A percentile compares a stretch with the other conserved stretches of the same genome.
Evolutionary conservation across 2,113 vertebrate genomes (phyloP).

Genomic region (Nothoprocta pentlandii): DNA sequence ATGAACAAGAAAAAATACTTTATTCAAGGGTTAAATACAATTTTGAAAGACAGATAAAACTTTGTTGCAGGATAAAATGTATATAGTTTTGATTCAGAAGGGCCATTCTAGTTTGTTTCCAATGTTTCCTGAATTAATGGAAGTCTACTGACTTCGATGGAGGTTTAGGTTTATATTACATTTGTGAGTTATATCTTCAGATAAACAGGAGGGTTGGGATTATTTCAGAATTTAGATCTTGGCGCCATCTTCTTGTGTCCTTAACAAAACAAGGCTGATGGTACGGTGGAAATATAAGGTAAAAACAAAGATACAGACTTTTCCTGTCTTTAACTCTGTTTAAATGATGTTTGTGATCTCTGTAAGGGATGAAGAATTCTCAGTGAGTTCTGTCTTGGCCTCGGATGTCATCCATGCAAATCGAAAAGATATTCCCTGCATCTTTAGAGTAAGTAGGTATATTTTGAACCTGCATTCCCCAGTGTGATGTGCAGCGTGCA

Average conservation of each 20-base stretch:
- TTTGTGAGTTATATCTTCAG: neutral
- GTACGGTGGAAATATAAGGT: neutral
- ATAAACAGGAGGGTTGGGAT: neutral
- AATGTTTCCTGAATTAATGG: neutral
- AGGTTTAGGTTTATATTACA: neutral
- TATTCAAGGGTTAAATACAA: neutral
- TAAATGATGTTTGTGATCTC: slow-evolving; percentile 46
- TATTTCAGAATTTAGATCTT: neutral
- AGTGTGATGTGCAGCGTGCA: neutral
- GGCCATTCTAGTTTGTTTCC: neutral
- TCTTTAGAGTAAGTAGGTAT: slow-evolving; percentile 90
- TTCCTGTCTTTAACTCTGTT: slow-evolving; percentile 18
- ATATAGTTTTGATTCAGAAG: neutral
- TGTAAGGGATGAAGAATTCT: slow-evolving; percentile 96
- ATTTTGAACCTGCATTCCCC: neutral
- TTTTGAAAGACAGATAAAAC: neutral
- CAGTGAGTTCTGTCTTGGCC: slow-evolving; percentile 96
- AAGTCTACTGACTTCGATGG: neutral
- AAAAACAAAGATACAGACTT: neutral
- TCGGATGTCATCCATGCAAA: slow-evolving; percentile 98
- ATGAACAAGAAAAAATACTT: neutral
- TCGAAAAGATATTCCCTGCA: slow-evolving; percentile 96
- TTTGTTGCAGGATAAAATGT: neutral
- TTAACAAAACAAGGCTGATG: neutral
- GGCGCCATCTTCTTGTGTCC: neutral